Conservation (phyloP, 64 coral and sea anemone genomes). For the Montipora foliosa region DNA sequence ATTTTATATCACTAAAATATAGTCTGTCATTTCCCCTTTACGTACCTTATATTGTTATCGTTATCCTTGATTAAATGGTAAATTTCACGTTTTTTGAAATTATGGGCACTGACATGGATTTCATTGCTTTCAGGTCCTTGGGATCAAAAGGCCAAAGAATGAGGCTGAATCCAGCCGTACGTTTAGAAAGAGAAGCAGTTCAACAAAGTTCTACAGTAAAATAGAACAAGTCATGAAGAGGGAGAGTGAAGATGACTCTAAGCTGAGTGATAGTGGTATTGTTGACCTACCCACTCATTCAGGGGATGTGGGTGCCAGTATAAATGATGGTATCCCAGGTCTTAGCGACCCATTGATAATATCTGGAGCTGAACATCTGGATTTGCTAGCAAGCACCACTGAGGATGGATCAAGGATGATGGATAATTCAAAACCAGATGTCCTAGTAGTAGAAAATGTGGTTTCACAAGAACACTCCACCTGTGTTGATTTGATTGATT, state of each 20-base stretch:
- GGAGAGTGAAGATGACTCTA: background rate
- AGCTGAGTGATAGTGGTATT: background rate
- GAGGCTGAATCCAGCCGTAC: background rate
- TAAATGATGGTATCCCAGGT: background rate
- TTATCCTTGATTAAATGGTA: too few relatives aligned
- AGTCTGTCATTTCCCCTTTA: too few relatives aligned
- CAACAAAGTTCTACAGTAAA: slow-evolving; percentile 15
- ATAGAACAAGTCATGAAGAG: background rate
- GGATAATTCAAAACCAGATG: slow-evolving; percentile 11
- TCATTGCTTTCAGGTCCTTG: slow-evolving; percentile 15
- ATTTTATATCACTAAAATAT: too few relatives aligned
- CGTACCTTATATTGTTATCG: too few relatives aligned
- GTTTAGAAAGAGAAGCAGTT: slow-evolving; percentile 38
- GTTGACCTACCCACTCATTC: background rate
- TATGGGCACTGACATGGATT: background rate
- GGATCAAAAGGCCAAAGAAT: slow-evolving; percentile 38
- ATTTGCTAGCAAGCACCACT: background rate
- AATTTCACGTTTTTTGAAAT: too few relatives aligned
- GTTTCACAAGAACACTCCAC: background rate
- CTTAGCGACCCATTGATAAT: background rate
- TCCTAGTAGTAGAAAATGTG: background rate
- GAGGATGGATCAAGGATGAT: background rate
- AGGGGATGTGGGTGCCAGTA: background rate
- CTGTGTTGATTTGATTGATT: slow-evolving; percentile 47
- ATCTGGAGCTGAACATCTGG: background rate